Evolutionary conservation across 1,140 invertebrate genomes (phyloP).

Genomic region (Cotesia glomerata): DNA sequence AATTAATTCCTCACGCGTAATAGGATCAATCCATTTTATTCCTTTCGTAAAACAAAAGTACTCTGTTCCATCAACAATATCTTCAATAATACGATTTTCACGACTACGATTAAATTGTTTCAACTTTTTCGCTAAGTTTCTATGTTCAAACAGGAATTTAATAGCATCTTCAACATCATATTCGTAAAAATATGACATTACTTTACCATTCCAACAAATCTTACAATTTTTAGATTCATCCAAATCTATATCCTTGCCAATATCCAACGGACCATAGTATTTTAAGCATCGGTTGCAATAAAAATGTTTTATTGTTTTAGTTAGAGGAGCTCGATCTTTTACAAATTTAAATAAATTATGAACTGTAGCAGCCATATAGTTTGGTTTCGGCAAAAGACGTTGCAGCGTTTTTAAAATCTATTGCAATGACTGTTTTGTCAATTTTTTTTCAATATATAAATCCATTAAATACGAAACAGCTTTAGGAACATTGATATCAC

Average conservation of each 20-base stretch:
- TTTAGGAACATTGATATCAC: neutral
- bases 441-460: constrained; percentile 17
- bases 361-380: constrained; percentile 24
- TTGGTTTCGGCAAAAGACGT: constrained; percentile 23
- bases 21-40: constrained; percentile 36
- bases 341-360: constrained; percentile 30
- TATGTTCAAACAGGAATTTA: constrained; percentile 28
- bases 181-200: constrained; percentile 14
- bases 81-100: constrained; percentile 19
- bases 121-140: constrained; percentile 5
- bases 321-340: neutral
- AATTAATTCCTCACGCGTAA: constrained; percentile 10
- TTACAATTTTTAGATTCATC: neutral
- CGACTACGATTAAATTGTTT: neutral
- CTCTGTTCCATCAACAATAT: constrained; percentile 22
- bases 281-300: constrained; percentile 31
- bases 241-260: neutral
- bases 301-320: constrained; percentile 25
- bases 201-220: constrained; percentile 22
- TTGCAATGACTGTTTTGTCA: constrained; percentile 27
- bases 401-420: constrained; percentile 9
- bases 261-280: constrained; percentile 4
- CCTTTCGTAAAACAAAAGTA: constrained; percentile 31
- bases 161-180: constrained; percentile 27
- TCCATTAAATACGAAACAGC: neutral